A percentile compares a stretch with the other conserved stretches of the same genome.
Conservation (phyloP, 2,113 vertebrate species). For the Podarcis cretensis region DNA sequence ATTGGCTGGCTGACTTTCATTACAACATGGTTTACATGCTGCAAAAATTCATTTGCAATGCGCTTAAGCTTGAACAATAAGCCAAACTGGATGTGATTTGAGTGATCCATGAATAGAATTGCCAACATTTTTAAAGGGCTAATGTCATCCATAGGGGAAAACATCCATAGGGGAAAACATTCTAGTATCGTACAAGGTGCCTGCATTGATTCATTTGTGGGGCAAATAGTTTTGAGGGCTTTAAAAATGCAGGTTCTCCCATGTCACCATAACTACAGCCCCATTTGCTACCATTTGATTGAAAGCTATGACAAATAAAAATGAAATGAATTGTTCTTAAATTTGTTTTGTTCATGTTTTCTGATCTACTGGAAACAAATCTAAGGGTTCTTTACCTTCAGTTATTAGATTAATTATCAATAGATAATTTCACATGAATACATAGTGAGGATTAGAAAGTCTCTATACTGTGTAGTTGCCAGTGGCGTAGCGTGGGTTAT, state of each 20-base stretch:
- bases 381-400: not conserved
- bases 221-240: not conserved
- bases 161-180: not conserved
- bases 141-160: not conserved
- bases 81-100: not conserved
- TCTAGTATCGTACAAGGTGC: not conserved
- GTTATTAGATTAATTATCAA: not conserved
- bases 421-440: no score
- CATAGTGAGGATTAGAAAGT: no score
- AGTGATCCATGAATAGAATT: not conserved
- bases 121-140: not conserved
- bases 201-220: not conserved
- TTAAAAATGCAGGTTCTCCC: not conserved
- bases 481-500: no score
- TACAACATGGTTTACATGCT: not conserved
- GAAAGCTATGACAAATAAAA: not conserved
- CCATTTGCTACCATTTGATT: not conserved
- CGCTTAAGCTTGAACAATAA: not conserved
- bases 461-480: no score
- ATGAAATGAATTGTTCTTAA: constrained; percentile 8
- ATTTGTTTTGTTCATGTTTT: not conserved
- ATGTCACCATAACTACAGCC: constrained; percentile 4
- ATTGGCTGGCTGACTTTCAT: not conserved
- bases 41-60: constrained; percentile 9
- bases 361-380: not conserved